Conservation (phyloP, 2,888 invertebrate genomes). For the Lymantria monacha region DNA sequence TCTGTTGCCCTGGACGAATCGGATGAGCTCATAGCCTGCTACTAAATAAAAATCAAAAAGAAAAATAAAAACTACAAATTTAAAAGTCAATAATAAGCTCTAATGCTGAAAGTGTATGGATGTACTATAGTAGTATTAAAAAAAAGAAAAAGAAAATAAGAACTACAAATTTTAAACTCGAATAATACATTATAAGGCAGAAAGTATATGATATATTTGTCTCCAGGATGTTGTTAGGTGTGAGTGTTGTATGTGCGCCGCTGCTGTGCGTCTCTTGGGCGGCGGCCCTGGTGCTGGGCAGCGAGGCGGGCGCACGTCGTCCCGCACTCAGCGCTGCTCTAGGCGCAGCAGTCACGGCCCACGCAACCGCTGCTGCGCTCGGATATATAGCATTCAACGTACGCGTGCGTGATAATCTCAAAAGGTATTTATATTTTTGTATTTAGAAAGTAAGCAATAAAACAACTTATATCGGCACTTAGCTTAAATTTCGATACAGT, state of each 20-base stretch:
- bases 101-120: no score
- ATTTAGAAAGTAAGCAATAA: neutral
- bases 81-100: no score
- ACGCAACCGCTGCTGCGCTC: constrained; percentile 91
- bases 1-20: no score
- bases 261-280: constrained; percentile 94
- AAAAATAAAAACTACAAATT: no score
- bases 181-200: no score
- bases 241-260: constrained; percentile 93
- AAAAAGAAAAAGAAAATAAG: no score
- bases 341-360: constrained; percentile 88
- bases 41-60: no score
- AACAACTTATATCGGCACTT: no score
- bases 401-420: constrained; percentile 89
- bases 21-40: no score
- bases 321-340: constrained; percentile 88
- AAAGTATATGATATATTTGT: neutral
- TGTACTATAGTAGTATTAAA: no score
- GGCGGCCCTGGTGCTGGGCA: constrained; percentile 71
- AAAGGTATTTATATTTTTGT: constrained; percentile 57
- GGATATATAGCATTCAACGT: constrained; percentile 94
- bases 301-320: constrained; percentile 87
- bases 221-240: constrained; percentile 89
- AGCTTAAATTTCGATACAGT: no score
- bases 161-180: no score